Base-by-base conservation (phyloP, 2,888 invertebrate genomes). In the Eupithecia insigniata region DNA sequence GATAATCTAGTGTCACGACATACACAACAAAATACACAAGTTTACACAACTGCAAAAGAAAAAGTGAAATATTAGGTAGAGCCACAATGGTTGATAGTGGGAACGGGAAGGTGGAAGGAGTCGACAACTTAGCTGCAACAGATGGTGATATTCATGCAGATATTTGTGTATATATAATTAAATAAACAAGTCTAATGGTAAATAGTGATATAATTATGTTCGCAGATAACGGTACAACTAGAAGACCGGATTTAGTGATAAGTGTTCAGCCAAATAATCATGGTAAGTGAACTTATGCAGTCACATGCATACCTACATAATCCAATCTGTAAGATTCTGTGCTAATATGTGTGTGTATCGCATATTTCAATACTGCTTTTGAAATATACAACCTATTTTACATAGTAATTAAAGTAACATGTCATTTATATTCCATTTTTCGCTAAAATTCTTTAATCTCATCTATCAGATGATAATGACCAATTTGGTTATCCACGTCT, bases 161-260 rank as follows among this genome's bases (percentile, higher is more conserved):
- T 72, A 43, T 28, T 66, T 30, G 8, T 22, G 39, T 22, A 22
- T 16, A 36, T 36, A 55, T 58, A 22, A 34, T 26, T 28, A 26
- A 30, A 34, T 1, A 58, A 68, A 43, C 61, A 61, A 58, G 61
- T 68, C 43, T 68, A 16, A 34, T 39, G n/a, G 26, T 39, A 22
- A 69, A 62, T 16, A 32, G 22, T 22, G 10, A 30, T 30, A 39
- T 34, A 64, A n/a, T n/a, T 18, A n/a, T 70, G 73, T 68, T 87
- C 87, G 18, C 88, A 93, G 93, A 92, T 71, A 87, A 92, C 74
- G 92, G 86, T 69, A 76, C 83, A 8, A 82, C 75, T 36, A 61
- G 84, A 32, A 84, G 86, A 76, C 86, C 89, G 39, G 89, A 93
- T 81, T 82, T 92, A 80, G 90, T 94, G 18, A 94, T 94, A 75